Evolutionary conservation across 2,888 invertebrate genomes (phyloP), one percentile per base, ranked within the genome.

Genomic region (Bunonema sp.): DNA sequence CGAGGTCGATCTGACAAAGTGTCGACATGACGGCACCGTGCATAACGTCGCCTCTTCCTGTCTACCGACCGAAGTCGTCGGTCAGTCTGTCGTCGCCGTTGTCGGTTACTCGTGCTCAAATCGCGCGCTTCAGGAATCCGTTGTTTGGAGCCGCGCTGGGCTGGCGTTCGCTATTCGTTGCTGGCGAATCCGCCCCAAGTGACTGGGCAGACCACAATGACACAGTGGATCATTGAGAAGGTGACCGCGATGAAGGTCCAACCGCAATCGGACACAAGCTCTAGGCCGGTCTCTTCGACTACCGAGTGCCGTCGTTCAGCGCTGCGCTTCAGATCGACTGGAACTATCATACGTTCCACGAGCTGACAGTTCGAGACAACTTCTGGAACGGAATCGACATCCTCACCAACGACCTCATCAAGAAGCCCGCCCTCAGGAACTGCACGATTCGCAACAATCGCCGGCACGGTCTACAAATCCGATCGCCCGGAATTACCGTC

Each of bases 381-480:
- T 79, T 82, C 39, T 82, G 85, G 58, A 87, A 89, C 66, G 97
- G 93, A 0, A 74, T 97, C 22, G 89, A 88, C 23, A 79, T 97
- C 30, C 74, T 89, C 45, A 91, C 89, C 71, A 85, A 89, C 0
- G 88, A 97, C 71, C 80, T 91, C 44, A 87, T 82, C 69, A 82
- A 84, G 47, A 73, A 70, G 41, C 69, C 62, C n/a, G 69, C 68
- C 1, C 50, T 68, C 16, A 32, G 52, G 15, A 42, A 59, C 28
- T 47, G 50, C 18, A 12, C 38, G 10, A 50, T 67, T 21, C 4
- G 4, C 5, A 41, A 50, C 21, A 68, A 68, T 37, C 45, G 68
- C 10, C 35, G 65, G 79, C 88, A 45, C 82, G 86, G 61, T 84
- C 86, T 70, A 74, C 43, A 50, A 12, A 36, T 65, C 1, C 40